Evolutionary conservation across 2,797 vertebrate genomes (phyloP).

Genomic region (Epinephelus coioides): DNA sequence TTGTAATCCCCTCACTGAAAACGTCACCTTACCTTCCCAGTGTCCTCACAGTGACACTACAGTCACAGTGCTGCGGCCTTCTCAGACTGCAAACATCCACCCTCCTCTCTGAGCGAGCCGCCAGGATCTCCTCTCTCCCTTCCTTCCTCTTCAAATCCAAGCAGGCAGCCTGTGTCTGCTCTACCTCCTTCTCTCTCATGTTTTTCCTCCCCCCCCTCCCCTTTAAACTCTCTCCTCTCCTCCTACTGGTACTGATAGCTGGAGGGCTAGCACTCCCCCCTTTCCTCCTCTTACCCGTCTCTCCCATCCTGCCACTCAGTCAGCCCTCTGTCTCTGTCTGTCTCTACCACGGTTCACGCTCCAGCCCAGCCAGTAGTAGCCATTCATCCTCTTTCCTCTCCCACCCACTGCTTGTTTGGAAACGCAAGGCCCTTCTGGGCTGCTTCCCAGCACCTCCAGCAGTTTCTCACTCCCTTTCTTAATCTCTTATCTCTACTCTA

Average conservation of each 20-base stretch:
- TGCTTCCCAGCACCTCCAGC: conserved; percentile 44
- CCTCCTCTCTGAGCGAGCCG: conserved; percentile 41
- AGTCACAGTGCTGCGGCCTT: conserved; percentile 50
- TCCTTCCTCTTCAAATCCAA: conserved; percentile 66
- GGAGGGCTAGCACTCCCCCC: conserved; percentile 47
- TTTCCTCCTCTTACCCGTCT: conserved; percentile 37
- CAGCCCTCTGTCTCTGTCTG: conserved; percentile 37
- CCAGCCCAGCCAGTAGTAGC: conserved; percentile 33
- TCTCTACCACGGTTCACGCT: conserved; percentile 36
- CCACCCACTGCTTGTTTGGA: conserved; percentile 59
- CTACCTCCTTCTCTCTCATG: conserved; percentile 66
- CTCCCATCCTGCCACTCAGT: conserved; percentile 66
- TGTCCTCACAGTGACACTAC: conserved; percentile 53
- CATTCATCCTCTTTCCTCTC: conserved; percentile 64
- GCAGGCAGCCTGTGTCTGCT: conserved; percentile 67
- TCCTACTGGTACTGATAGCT: conserved; percentile 72
- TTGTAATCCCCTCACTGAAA: conserved; percentile 29
- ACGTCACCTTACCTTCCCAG: conserved; percentile 80
- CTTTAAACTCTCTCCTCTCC: conserved; percentile 65
- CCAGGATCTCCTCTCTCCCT: conserved; percentile 69
- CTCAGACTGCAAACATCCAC: conserved; percentile 72
- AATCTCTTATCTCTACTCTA: conserved; percentile 31
- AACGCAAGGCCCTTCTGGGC: conserved; percentile 61
- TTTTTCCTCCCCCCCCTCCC: conserved; percentile 51
- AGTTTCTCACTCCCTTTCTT: conserved; percentile 45